These are phyloP conservation scores for Neotragus pygmaeus DNA, from an alignment of 2,113 vertebrate species.

Conservation along the genomic window DNA sequence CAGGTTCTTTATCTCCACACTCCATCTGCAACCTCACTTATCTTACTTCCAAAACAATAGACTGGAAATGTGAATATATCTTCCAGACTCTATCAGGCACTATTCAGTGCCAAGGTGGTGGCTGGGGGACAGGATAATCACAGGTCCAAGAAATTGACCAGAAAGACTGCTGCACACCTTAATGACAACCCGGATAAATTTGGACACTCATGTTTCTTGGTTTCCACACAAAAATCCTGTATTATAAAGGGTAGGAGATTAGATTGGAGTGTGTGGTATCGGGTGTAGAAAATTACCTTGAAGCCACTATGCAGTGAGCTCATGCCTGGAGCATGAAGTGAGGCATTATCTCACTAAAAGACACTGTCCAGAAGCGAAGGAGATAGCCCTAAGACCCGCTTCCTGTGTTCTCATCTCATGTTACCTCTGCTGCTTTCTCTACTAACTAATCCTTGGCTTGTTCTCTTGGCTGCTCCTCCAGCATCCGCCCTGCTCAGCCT, in stretches of 20 bases:
- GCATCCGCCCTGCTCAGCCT: not conserved
- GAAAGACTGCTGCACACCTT: not conserved
- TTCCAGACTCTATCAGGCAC: not conserved
- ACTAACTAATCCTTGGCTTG: not conserved
- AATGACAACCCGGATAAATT: not conserved
- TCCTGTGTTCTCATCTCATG: not conserved
- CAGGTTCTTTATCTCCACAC: not conserved
- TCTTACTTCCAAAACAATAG: conserved; percentile 30
- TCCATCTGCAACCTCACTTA: not conserved
- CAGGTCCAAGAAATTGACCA: not conserved
- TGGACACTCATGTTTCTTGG: not conserved
- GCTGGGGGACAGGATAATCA: not conserved
- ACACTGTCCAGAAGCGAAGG: not conserved
- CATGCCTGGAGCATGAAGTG: not conserved
- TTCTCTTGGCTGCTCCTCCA: not conserved
- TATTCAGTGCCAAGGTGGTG: not conserved
- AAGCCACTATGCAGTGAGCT: not conserved
- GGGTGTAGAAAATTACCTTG: not conserved
- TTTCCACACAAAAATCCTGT: not conserved
- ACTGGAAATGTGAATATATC: not conserved
- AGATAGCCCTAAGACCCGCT: not conserved
- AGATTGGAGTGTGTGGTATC: not conserved
- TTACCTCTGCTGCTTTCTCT: conserved; percentile 6
- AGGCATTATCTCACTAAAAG: not conserved
- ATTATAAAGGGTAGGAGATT: not conserved